Conservation (phyloP, 2,113 vertebrate genomes). For the Chitala chitala region DNA sequence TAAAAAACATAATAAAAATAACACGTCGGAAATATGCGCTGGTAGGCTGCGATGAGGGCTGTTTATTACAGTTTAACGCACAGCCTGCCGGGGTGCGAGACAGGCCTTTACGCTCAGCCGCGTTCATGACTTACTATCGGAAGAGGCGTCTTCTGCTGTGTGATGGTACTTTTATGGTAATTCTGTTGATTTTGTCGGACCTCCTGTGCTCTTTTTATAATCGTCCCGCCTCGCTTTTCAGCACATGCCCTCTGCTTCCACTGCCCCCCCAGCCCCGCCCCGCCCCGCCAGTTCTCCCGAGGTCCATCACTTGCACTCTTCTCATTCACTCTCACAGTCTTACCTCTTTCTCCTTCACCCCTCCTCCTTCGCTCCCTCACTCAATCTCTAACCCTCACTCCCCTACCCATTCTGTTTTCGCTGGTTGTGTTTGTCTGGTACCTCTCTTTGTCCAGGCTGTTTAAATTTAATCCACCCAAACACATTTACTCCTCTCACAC, state of each 20-base stretch:
- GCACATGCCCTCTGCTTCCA: conserved; percentile 27
- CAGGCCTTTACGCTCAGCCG: not conserved
- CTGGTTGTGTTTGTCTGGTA: conserved; percentile 35
- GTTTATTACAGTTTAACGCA: not conserved
- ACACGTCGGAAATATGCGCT: not conserved
- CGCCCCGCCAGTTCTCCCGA: too few relatives aligned
- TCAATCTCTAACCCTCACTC: conserved; percentile 13
- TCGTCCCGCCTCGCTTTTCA: not conserved
- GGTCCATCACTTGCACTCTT: not conserved
- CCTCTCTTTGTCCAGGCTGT: conserved; percentile 45
- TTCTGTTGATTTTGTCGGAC: conserved; percentile 17
- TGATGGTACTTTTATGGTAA: not conserved
- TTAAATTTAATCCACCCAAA: conserved; percentile 59
- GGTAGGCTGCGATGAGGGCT: not conserved
- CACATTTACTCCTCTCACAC: conserved; percentile 52
- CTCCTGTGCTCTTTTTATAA: not conserved
- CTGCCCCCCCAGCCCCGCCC: not conserved
- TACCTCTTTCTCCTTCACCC: conserved; percentile 23
- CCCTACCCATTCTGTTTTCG: conserved; percentile 30
- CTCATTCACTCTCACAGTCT: conserved; percentile 27
- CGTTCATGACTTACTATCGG: not conserved
- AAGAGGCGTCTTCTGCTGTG: not conserved
- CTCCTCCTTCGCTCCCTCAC: not conserved
- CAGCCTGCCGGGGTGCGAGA: not conserved
- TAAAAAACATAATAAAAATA: conserved; percentile 8